Base-by-base conservation (phyloP, 2,113 vertebrate genomes). In the Protobothrops flavoviridis region DNA sequence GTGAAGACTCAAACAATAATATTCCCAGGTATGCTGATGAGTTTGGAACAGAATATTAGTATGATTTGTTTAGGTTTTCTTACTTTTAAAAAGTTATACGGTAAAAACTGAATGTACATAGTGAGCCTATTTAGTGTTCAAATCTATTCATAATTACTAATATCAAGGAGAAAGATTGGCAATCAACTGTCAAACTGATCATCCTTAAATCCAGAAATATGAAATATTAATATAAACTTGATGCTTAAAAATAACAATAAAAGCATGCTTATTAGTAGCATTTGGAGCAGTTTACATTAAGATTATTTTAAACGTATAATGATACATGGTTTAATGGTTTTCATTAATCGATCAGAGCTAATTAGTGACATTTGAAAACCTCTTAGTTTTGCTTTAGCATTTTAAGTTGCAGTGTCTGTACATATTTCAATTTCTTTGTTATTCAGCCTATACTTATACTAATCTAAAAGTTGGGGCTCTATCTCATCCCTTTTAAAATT, bases 1-100 rank as follows among this genome's bases (percentile, higher is more conserved):
- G 98, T 93, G 98, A 99, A 96, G 98, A 99, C 97, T 98, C 98
- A 93, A 99, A 99, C 87, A 98, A 99, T 94, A 99, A 99, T 0
- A 96, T 99, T 91, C 99, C 98, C 94, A 98, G 99, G 99, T 99
- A 98, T 88, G 96, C 81, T 81, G 5, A 64, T 93, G 93, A 94
- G n/a, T 59, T 92, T 94, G 92, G 93, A 91, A 92, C 69, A 90
- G 5, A 89, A 0, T 89, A 33, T 33, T 96, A 90, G 92, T 55
- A 91, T 91, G 91, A 23, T 7, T 90, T 93, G 87, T 53, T 87
- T 87, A 24, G 6, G 2, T 39, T 29, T 61, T 61, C 21, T 61
- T 5, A 39, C 43, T 3, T 53, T 55, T 39, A 45, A 90, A 43
- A 11, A 20, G 11, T 8, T 26, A 2, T 74, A 20, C 43, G 24